Conservation (phyloP, 2,113 vertebrate species). For the Scartelaos histophorus region DNA sequence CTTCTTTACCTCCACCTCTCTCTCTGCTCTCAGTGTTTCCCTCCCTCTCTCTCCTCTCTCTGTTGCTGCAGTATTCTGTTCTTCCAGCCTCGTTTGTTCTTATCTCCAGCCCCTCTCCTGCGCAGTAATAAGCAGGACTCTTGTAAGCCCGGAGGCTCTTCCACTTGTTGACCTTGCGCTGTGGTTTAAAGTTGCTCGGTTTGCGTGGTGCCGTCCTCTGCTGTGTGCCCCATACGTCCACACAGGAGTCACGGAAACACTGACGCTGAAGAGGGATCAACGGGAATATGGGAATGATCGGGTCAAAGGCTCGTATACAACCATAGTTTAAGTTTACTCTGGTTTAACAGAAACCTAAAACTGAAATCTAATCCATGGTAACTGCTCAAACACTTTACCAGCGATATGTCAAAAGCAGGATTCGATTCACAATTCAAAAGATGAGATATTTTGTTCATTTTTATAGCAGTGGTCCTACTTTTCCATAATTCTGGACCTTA, state of each 20-base stretch:
- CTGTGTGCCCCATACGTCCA: not conserved
- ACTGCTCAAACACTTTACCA: no score
- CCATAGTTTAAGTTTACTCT: not conserved
- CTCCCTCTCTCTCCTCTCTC: not conserved
- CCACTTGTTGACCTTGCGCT: constrained; percentile 13
- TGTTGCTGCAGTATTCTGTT: not conserved
- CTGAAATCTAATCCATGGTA: no score
- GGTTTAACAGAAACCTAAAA: not conserved
- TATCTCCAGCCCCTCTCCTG: not conserved
- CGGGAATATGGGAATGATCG: not conserved
- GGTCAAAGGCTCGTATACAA: not conserved
- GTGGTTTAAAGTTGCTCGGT: constrained; percentile 9
- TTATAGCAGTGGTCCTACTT: no score
- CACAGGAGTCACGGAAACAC: no score
- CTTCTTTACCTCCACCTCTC: not conserved
- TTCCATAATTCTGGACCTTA: no score
- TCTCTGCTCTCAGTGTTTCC: not conserved
- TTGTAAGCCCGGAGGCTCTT: constrained; percentile 9
- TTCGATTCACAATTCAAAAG: no score
- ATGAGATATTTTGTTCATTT: no score
- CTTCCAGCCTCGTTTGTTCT: not conserved
- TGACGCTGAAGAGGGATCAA: no score
- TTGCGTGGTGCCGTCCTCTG: not conserved
- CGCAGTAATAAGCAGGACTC: constrained; percentile 1
- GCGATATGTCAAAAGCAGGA: no score